phyloP scores from a whole-genome alignment of 2,113 vertebrate genomes.

The Perognathus longimembris region DNA sequence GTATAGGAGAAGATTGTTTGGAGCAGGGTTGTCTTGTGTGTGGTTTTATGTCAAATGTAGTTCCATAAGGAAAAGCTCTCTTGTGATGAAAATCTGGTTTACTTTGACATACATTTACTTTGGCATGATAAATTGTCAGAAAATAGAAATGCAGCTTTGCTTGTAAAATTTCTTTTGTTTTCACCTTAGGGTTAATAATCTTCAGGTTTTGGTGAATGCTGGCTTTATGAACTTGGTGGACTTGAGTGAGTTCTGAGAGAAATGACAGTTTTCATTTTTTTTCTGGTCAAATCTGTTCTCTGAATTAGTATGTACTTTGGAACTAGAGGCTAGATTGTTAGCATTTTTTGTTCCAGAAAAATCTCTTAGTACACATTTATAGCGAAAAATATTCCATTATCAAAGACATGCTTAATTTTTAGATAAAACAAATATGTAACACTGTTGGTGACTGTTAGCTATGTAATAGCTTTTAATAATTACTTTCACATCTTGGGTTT shows the following conservation, averaged over 20 bases:
- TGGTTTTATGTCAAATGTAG: background rate
- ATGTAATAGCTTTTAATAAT: background rate
- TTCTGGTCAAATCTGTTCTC: background rate
- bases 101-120: background rate
- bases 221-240: background rate
- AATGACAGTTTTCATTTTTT: background rate
- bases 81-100: background rate
- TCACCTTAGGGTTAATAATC: background rate
- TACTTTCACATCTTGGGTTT: background rate
- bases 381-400: background rate
- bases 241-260: background rate
- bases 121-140: background rate
- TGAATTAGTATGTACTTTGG: rapidly evolving
- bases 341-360: background rate
- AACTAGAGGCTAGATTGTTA: background rate
- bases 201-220: background rate
- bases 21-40: background rate
- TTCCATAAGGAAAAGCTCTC: background rate
- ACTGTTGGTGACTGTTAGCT: background rate
- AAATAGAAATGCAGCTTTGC: background rate
- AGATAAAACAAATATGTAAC: background rate
- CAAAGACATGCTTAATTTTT: background rate
- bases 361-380: background rate
- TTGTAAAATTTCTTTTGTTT: background rate
- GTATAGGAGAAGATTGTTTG: background rate